Evolutionary conservation across 1,140 invertebrate genomes (phyloP).

Genomic region (Fragariocoptes setiger): DNA sequence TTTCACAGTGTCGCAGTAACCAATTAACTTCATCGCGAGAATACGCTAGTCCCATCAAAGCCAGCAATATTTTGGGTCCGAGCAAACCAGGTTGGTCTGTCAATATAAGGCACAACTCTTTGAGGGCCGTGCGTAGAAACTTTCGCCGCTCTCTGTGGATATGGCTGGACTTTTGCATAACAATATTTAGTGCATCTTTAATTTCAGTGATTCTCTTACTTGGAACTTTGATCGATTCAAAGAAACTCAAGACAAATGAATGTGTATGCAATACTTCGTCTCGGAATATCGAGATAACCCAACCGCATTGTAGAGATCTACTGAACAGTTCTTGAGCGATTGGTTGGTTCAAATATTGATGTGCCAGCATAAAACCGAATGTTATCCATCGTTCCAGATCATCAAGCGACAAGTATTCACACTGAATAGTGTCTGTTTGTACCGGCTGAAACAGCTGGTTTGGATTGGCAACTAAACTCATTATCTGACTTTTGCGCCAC

Average conservation of each 20-base stretch:
- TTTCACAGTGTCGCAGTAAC: conserved; percentile 79
- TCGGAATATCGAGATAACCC: conserved; percentile 71
- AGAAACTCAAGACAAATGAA: conserved; percentile 61
- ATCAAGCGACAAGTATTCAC: conserved; percentile 82
- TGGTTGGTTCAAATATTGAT: conserved; percentile 37
- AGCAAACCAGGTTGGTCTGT: conserved; percentile 88
- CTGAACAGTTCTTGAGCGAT: conserved; percentile 60
- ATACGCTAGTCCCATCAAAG: conserved; percentile 79
- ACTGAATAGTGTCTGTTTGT: conserved; percentile 44
- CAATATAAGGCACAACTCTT: conserved; percentile 73
- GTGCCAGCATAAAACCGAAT: conserved; percentile 64
- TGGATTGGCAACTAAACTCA: conserved; percentile 71
- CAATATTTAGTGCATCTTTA: conserved; percentile 65
- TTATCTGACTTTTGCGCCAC: conserved; percentile 58
- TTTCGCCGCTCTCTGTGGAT: conserved; percentile 77
- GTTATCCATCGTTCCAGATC: conserved; percentile 86
- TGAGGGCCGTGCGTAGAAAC: conserved; percentile 71
- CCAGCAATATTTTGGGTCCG: conserved; percentile 65
- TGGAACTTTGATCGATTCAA: conserved; percentile 81
- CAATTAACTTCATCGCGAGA: conserved; percentile 86
- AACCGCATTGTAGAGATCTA: conserved; percentile 57
- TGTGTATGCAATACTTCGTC: conserved; percentile 93
- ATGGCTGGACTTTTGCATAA: conserved; percentile 53
- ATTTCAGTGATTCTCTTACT: conserved; percentile 66
- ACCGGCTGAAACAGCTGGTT: conserved; percentile 66